Percentiles rank a stretch among this genome's conserved stretches.
Conservation (phyloP, 2,797 vertebrate species). For the Silurus aristotelis region DNA sequence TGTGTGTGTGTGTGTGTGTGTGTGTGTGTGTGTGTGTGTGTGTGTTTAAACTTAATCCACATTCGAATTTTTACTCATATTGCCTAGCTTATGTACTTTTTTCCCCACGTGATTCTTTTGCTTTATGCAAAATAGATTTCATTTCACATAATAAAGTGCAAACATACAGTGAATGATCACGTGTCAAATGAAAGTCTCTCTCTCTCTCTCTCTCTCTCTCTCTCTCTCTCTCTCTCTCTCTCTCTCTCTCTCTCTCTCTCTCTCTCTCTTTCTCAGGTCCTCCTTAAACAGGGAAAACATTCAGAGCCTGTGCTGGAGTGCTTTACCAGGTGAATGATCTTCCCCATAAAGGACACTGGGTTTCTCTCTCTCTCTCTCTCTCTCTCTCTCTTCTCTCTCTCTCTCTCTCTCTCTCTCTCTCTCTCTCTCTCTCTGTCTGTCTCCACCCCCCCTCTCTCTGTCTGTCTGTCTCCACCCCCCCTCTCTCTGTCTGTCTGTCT, state of each 20-base stretch:
- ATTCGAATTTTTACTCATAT: neutral
- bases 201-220: neutral
- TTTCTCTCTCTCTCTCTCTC: conserved; percentile 8
- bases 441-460: neutral
- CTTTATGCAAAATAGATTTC: too few relatives aligned
- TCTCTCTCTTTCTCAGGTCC: neutral
- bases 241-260: neutral
- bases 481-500: too few relatives aligned
- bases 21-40: neutral
- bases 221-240: conserved; percentile 12
- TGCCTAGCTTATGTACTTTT: neutral
- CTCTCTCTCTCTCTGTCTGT: too few relatives aligned
- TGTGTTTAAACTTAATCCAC: neutral
- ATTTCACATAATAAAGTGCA: neutral
- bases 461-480: too few relatives aligned
- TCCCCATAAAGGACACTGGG: neutral
- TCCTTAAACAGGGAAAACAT: conserved; percentile 19
- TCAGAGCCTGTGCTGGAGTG: conserved; percentile 1
- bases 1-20: neutral
- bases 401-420: too few relatives aligned
- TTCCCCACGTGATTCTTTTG: neutral
- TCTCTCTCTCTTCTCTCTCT: neutral
- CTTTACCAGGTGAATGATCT: conserved; percentile 23
- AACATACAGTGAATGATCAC: neutral
- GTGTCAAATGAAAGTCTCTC: neutral